phyloP scores from a whole-genome alignment of 2,888 invertebrate genomes.

The Heliconius ethilla region DNA sequence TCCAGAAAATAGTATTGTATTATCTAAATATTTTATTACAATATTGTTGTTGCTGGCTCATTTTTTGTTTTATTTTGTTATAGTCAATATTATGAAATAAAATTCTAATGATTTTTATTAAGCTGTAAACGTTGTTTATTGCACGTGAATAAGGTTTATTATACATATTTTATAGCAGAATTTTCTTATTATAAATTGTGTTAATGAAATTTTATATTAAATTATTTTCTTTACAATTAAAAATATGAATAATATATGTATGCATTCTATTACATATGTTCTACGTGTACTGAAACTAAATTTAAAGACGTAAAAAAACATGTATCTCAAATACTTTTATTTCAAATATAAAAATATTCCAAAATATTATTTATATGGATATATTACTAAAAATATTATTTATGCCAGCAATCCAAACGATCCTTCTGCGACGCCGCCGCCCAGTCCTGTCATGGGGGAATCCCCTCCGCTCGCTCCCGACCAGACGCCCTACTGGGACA shows the following conservation, averaged over 20 bases:
- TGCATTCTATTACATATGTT: too few species aligned
- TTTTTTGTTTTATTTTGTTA: background rate
- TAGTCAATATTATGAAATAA: background rate
- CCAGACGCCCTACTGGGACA: slow-evolving; percentile 91
- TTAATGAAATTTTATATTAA: too few species aligned
- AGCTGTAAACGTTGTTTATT: background rate
- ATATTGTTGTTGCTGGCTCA: background rate
- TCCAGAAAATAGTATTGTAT: background rate
- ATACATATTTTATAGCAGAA: background rate
- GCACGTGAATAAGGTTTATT: background rate
- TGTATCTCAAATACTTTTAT: background rate
- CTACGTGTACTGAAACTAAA: background rate
- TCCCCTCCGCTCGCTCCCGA: slow-evolving; percentile 69
- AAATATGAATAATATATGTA: too few species aligned
- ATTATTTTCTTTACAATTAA: too few species aligned
- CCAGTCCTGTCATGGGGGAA: slow-evolving; percentile 69
- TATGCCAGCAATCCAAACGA: slow-evolving; percentile 83
- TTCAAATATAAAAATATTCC: background rate
- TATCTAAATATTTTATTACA: background rate
- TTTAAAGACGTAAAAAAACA: background rate
- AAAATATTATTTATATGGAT: background rate
- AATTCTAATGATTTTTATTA: background rate
- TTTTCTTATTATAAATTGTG: background rate
- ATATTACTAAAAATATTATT: slow-evolving; percentile 17
- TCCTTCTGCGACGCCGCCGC: slow-evolving; percentile 82